Base-by-base conservation (phyloP, 2,888 invertebrate species). In the Hecatera dysodea region DNA sequence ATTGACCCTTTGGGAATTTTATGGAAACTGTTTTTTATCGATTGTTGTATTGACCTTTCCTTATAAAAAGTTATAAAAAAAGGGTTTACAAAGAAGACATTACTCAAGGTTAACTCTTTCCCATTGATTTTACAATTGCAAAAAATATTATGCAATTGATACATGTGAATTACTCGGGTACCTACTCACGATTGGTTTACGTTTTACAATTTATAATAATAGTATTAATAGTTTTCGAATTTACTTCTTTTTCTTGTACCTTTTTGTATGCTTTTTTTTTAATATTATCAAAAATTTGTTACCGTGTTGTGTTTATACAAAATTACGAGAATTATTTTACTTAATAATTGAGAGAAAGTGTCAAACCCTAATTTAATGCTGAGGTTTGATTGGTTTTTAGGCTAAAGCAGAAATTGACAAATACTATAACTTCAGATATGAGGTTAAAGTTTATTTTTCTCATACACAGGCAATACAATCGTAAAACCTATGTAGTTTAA, bases 1-100 rank as follows among this genome's bases (percentile, higher is more conserved):
- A 71, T 75, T 86, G 87, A 87, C 87, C 88, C 85, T 75, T 82
- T 86, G 85, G 78, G 86, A 86, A 81, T 75, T 68, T 33, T 27
- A 63, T 67, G 56, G 57, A 65, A 33, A 62, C 19, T 36, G 52
- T 53, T 71, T 72, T 80, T 72, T 74, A 80, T 75, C 74, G 60
- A 73, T 74, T 83, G 74, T 87, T 63, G 33, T 67, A 73, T 76
- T 83, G 77, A 82, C 83, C 84, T 84, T 82, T 76, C 36, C 72
- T 78, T 64, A 24, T 1, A 50, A 60, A 44, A 6, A 15, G n/a
- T 1, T 44, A 1, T 8, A n/a, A 22, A 50, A 66, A 48, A 67
- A 57, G 15, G 4, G 11, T 19, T 46, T 24, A 8, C n/a, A 57
- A 76, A 33, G 29, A 44, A 24, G 44, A 42, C 2, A 69, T 46